Percentiles rank a stretch among this genome's conserved stretches.
phyloP scores from a whole-genome alignment of 2,113 vertebrate species.

The Acrocephalus kingi region DNA sequence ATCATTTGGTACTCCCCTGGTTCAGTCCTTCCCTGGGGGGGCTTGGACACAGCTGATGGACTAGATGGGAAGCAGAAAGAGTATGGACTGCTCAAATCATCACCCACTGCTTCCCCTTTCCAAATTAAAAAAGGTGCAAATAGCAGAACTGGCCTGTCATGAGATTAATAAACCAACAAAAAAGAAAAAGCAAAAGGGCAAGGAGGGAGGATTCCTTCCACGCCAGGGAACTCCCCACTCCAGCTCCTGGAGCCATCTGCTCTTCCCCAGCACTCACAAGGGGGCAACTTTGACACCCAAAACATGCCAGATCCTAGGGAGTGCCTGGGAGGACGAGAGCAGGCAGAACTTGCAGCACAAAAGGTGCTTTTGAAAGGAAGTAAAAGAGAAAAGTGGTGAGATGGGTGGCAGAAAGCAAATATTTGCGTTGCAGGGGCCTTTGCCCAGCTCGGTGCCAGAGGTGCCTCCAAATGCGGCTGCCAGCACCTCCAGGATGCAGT shows the following conservation, averaged over 20 bases:
- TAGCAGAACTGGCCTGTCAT: background rate
- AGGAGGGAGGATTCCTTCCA: background rate
- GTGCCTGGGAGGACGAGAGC: fast-evolving
- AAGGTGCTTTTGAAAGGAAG: background rate
- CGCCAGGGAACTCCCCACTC: fast-evolving
- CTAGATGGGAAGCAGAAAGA: background rate
- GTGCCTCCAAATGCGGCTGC: background rate
- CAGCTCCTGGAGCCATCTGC: fast-evolving
- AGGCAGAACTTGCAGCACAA: background rate
- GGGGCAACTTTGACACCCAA: background rate
- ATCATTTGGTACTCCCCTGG: fast-evolving
- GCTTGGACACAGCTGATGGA: background rate
- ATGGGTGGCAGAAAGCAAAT: background rate
- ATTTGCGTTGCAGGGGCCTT: background rate
- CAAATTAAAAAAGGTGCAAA: fast-evolving
- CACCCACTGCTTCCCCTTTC: background rate
- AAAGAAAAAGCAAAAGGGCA: background rate
- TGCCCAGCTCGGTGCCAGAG: background rate
- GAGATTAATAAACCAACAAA: background rate
- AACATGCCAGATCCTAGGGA: background rate
- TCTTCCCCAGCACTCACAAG: fast-evolving
- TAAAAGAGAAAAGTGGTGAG: background rate
- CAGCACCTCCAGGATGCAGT: background rate
- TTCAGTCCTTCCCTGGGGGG: background rate
- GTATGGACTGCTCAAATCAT: background rate